phyloP scores from a whole-genome alignment of 1,140 invertebrate genomes.

The Camponotus floridanus region DNA sequence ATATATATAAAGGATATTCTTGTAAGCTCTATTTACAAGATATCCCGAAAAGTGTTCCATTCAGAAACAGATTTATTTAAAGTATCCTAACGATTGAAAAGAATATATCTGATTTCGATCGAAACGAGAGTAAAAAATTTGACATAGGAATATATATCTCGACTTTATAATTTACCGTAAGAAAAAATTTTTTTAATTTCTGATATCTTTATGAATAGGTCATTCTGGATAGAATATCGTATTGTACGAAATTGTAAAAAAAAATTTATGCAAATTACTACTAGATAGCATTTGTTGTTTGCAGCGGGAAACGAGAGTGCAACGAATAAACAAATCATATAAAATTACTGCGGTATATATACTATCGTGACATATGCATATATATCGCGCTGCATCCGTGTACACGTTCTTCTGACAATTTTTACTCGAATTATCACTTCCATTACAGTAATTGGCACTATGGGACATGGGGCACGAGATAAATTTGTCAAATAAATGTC shows the following conservation, averaged over 20 bases:
- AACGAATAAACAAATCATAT: neutral
- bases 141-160: neutral
- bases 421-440: conserved; percentile 7
- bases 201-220: neutral
- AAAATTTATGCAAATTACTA: neutral
- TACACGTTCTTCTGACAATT: neutral
- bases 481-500: conserved; percentile 41
- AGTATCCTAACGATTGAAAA: neutral
- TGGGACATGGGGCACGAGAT: neutral
- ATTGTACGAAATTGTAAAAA: neutral
- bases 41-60: conserved; percentile 5
- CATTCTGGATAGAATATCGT: neutral
- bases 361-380: neutral
- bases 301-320: neutral
- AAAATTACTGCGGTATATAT: conserved; percentile 2
- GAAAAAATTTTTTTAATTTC: conserved; percentile 4
- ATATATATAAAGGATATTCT: conserved; percentile 32
- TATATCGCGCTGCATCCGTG: too few relatives aligned
- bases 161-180: neutral
- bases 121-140: neutral
- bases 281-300: neutral
- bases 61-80: neutral
- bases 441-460: conserved; percentile 54
- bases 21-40: conserved; percentile 19
- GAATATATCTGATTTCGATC: neutral